phyloP scores from a whole-genome alignment of 37 sponge, comb jelly and placozoan genomes.

The Beroe forskalii region DNA sequence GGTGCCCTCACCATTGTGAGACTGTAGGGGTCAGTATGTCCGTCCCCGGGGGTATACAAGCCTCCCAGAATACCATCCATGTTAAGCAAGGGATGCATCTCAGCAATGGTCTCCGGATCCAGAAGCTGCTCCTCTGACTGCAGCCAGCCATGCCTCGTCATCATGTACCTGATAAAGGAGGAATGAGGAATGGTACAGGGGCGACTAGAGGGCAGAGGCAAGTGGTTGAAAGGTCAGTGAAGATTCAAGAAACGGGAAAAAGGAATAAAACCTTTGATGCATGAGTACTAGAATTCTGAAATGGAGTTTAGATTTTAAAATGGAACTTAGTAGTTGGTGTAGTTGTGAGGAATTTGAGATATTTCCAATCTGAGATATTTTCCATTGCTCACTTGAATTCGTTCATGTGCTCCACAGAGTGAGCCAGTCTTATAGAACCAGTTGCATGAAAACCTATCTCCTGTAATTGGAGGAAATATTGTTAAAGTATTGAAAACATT shows the following conservation, averaged over 20 bases:
- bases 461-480: too few species aligned
- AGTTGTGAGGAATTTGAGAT: too few species aligned
- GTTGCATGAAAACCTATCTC: constrained; percentile 65
- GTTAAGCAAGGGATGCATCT: constrained; percentile 66
- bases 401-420: constrained; percentile 58
- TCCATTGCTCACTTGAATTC: constrained; percentile 66
- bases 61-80: constrained; percentile 66
- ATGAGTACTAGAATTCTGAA: too few species aligned
- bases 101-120: constrained; percentile 46
- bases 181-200: too few species aligned
- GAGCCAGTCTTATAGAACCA: constrained; percentile 64
- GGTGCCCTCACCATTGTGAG: constrained; percentile 62
- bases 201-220: too few species aligned
- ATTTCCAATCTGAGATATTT: too few species aligned
- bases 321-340: too few species aligned
- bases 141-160: constrained; percentile 65
- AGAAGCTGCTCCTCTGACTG: constrained; percentile 27
- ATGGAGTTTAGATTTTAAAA: too few species aligned
- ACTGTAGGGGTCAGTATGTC: constrained; percentile 68
- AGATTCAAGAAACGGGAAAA: too few species aligned
- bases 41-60: constrained; percentile 64
- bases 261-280: too few species aligned
- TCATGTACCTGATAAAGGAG: constrained; percentile 26
- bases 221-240: too few species aligned
- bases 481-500: too few species aligned